phyloP scores from a whole-genome alignment of 2,797 vertebrate genomes.

The Nannoperca australis region DNA sequence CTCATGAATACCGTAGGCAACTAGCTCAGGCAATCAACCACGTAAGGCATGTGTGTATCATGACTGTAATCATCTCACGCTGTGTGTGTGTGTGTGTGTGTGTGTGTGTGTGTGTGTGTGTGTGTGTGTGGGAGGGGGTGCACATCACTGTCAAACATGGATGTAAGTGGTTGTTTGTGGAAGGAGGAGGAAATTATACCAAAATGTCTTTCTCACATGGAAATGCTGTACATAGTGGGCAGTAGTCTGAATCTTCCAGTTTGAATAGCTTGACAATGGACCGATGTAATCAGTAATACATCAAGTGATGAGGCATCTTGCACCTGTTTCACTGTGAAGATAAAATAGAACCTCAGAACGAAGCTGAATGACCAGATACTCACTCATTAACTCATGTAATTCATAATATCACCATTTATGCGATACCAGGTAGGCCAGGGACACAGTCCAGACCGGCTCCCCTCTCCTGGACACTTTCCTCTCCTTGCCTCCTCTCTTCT shows the following conservation, averaged over 20 bases:
- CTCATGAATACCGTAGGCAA: constrained; percentile 63
- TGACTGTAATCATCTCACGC: constrained; percentile 39
- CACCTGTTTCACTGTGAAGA: constrained; percentile 5
- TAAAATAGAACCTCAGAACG: constrained; percentile 14
- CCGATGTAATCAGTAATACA: constrained; percentile 14
- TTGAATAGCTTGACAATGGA: constrained; percentile 6
- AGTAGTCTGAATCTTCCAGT: constrained; percentile 1
- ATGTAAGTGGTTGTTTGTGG: constrained; percentile 30
- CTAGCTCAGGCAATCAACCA: constrained; percentile 40
- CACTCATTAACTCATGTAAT: neutral
- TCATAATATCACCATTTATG: neutral
- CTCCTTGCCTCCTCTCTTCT: no score
- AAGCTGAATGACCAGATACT: no score
- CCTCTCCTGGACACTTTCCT: no score
- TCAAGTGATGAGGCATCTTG: constrained; percentile 12
- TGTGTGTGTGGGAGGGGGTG: neutral
- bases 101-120: neutral
- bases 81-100: neutral
- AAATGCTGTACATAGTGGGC: neutral
- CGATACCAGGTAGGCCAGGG: neutral
- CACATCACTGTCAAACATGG: constrained; percentile 37
- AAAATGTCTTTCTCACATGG: neutral
- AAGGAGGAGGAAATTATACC: neutral
- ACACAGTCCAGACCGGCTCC: no score
- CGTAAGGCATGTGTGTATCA: constrained; percentile 45